Conservation (phyloP, 2,888 invertebrate genomes). For the Dorcus hopei region DNA sequence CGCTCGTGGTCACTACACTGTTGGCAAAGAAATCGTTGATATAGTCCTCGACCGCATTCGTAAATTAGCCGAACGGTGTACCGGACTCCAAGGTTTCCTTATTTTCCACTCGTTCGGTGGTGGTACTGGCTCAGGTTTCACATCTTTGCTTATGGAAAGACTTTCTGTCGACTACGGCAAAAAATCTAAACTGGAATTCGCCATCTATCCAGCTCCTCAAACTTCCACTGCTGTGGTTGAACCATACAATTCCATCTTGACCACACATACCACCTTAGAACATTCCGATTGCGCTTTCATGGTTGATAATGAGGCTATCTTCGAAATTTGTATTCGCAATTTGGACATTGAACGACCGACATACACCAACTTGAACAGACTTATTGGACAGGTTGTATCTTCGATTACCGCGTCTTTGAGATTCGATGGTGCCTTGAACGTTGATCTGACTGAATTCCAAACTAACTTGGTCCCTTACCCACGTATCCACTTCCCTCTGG, state of each 20-base stretch:
- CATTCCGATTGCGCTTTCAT: slow-evolving; percentile 96
- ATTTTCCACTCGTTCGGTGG: slow-evolving; percentile 61
- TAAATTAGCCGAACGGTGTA: slow-evolving; percentile 82
- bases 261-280: slow-evolving; percentile 88
- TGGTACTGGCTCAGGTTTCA: slow-evolving; percentile 83
- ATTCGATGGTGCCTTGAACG: slow-evolving; percentile 90
- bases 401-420: slow-evolving; percentile 90
- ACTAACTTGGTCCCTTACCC: slow-evolving; percentile 84
- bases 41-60: slow-evolving; percentile 77
- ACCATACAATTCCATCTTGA: slow-evolving; percentile 63
- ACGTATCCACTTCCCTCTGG: slow-evolving; percentile 64
- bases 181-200: slow-evolving; percentile 90
- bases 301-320: slow-evolving; percentile 74
- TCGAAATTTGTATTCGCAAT: slow-evolving; percentile 89
- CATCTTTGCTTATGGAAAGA: slow-evolving; percentile 87
- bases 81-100: slow-evolving; percentile 82
- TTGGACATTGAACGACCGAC: slow-evolving; percentile 92
- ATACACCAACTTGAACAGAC: slow-evolving; percentile 92
- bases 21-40: slow-evolving; percentile 87
- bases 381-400: slow-evolving; percentile 92
- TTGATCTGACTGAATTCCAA: slow-evolving; percentile 92
- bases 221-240: too few species aligned
- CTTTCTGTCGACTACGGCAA: slow-evolving; percentile 90
- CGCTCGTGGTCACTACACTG: slow-evolving; percentile 64
- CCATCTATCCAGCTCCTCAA: slow-evolving; percentile 92